phyloP scores from a whole-genome alignment of 1,140 invertebrate genomes.

The Drosophila chauvacae region DNA sequence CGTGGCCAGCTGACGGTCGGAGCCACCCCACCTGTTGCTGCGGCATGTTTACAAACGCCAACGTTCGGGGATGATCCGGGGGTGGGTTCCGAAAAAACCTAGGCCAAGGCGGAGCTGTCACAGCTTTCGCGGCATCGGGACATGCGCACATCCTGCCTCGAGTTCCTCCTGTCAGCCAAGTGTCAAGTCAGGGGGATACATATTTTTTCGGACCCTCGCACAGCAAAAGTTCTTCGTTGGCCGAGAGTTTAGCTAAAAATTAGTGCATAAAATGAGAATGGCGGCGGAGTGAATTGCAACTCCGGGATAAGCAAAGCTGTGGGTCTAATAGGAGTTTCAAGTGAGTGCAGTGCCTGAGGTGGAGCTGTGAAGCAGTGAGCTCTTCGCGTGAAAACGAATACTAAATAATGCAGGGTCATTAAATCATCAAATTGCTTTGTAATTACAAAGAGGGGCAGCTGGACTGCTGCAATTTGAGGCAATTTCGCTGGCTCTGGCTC shows the following conservation, averaged over 20 bases:
- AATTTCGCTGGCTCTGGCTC: constrained; percentile 30
- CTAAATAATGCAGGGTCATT: constrained; percentile 26
- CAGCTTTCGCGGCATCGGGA: constrained; percentile 19
- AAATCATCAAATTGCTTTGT: constrained; percentile 35
- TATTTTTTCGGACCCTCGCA: constrained; percentile 80
- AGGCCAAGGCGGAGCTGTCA: constrained; percentile 63
- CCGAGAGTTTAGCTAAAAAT: constrained; percentile 23
- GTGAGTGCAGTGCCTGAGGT: not conserved
- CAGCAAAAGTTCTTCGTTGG: constrained; percentile 36
- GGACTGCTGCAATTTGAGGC: constrained; percentile 24
- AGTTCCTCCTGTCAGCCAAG: constrained; percentile 51
- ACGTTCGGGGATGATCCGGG: constrained; percentile 7
- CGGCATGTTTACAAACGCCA: constrained; percentile 28
- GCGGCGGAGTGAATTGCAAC: constrained; percentile 37
- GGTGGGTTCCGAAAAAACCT: constrained; percentile 26
- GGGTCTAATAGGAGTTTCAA: constrained; percentile 1
- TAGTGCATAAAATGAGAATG: constrained; percentile 41
- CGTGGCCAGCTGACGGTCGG: constrained; percentile 37
- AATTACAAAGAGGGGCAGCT: constrained; percentile 21
- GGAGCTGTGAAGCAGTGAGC: not conserved
- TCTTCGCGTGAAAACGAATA: constrained; percentile 1
- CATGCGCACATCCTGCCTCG: constrained; percentile 57
- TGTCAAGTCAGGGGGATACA: constrained; percentile 75
- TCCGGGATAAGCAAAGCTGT: constrained; percentile 26
- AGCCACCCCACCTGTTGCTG: constrained; percentile 45